Percentiles rank a stretch among this genome's conserved stretches.
phyloP scores from a whole-genome alignment of 2,797 vertebrate species.

The Yasuhikotakia modesta region DNA sequence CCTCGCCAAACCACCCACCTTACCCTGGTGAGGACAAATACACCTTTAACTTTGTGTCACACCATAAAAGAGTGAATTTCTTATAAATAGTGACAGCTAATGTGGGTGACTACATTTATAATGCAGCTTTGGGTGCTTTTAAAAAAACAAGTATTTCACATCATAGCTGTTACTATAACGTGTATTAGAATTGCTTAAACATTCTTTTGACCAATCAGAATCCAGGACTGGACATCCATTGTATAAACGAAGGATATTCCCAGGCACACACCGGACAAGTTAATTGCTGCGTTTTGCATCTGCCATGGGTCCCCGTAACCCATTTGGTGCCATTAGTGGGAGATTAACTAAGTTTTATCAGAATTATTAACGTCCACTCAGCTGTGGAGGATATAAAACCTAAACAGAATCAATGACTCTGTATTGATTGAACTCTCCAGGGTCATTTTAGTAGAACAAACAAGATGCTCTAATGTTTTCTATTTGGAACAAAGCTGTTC shows the following conservation, averaged over 20 bases:
- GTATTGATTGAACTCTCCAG: constrained; percentile 79
- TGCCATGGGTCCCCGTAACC: constrained; percentile 10
- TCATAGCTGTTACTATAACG: no score
- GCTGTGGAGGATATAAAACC: constrained; percentile 80
- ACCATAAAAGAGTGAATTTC: neutral
- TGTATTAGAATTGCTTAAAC: no score
- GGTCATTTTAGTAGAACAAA: constrained; percentile 79
- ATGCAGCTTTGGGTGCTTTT: no score
- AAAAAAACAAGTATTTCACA: no score
- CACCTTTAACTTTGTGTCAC: constrained; percentile 9
- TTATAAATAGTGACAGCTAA: no score
- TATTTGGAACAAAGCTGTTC: constrained; percentile 51
- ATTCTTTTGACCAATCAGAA: neutral
- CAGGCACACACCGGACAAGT: neutral
- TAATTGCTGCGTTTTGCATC: constrained; percentile 1
- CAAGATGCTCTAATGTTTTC: constrained; percentile 71
- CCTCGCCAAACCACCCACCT: constrained; percentile 84
- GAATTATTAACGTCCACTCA: constrained; percentile 81
- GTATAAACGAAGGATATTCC: neutral
- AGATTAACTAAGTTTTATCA: constrained; percentile 80
- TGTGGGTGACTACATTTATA: no score
- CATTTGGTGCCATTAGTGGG: constrained; percentile 70
- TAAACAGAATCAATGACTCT: constrained; percentile 78
- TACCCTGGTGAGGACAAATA: constrained; percentile 83
- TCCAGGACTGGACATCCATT: neutral